Evolutionary conservation across 2,888 invertebrate species (phyloP).

Genomic region (Keiferia lycopersicella): DNA sequence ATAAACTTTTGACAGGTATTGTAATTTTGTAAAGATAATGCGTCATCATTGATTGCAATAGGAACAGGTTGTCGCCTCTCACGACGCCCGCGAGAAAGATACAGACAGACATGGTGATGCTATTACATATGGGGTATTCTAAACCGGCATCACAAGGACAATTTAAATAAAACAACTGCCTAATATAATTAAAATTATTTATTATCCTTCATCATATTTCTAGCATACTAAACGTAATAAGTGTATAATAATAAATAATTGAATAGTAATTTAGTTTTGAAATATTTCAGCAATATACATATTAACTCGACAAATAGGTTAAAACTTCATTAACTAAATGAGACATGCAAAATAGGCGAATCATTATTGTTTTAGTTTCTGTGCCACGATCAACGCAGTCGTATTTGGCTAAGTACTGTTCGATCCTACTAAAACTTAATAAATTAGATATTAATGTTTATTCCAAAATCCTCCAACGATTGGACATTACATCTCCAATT

Average conservation of each 20-base stretch:
- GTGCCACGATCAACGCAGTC: conserved; percentile 60
- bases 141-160: too few relatives aligned
- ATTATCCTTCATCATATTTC: conserved; percentile 82
- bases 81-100: too few relatives aligned
- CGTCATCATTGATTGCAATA: too few relatives aligned
- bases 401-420: conserved; percentile 49
- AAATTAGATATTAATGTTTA: conserved; percentile 28
- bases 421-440: conserved; percentile 36
- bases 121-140: too few relatives aligned
- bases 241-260: conserved; percentile 82
- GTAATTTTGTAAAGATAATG: too few relatives aligned
- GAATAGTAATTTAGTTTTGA: conserved; percentile 80
- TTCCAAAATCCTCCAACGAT: conserved; percentile 31
- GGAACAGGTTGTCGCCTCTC: too few relatives aligned
- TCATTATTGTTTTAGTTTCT: conserved; percentile 74
- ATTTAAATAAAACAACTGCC: conserved; percentile 69
- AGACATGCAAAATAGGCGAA: conserved; percentile 77
- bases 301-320: conserved; percentile 73
- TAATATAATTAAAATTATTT: conserved; percentile 83
- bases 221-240: conserved; percentile 83
- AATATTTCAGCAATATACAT: conserved; percentile 79
- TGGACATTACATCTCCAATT: too few relatives aligned
- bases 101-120: too few relatives aligned
- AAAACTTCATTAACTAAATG: conserved; percentile 62
- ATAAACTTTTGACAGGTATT: too few relatives aligned